A percentile compares a stretch with the other conserved stretches of the same genome.
Conservation (phyloP, 2,113 vertebrate genomes). For the Salvelinus sp. region DNA sequence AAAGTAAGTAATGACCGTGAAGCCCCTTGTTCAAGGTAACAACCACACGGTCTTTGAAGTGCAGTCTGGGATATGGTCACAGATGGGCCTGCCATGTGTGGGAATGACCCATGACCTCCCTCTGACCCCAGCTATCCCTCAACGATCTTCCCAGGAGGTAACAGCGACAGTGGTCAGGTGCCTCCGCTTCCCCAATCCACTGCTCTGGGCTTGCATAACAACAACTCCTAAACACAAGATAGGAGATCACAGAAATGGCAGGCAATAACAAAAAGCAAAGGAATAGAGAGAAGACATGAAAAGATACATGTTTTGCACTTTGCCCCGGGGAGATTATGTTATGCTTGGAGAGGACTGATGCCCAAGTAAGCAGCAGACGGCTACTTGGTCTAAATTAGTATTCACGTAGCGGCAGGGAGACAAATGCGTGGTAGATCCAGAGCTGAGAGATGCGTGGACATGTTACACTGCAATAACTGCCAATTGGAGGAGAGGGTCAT, state of each 20-base stretch:
- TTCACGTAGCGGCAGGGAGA: not conserved
- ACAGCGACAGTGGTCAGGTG: not conserved
- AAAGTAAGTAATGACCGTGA: too few species aligned
- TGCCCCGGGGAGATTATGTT: slow-evolving; percentile 1
- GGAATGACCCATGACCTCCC: slow-evolving; percentile 15
- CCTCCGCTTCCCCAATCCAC: not conserved
- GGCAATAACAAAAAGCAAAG: slow-evolving; percentile 20
- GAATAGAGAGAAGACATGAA: not conserved
- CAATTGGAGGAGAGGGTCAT: not conserved
- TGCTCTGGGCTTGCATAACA: not conserved
- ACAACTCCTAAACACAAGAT: not conserved
- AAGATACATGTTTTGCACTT: not conserved
- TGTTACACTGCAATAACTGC: not conserved
- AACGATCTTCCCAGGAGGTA: slow-evolving; percentile 27
- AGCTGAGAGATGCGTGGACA: not conserved
- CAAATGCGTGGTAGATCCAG: not conserved
- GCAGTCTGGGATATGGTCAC: too few species aligned
- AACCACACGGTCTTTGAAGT: too few species aligned
- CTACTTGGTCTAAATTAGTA: not conserved
- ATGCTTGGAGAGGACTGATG: slow-evolving; percentile 13
- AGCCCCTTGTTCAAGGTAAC: too few species aligned
- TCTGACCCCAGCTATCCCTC: slow-evolving; percentile 32
- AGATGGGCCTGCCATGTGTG: too few species aligned
- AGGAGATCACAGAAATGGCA: not conserved
- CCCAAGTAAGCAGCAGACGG: not conserved